Percentiles rank a stretch among this genome's conserved stretches.
phyloP scores from a whole-genome alignment of 2,888 invertebrate species.

The Meliscaeva auricollis region DNA sequence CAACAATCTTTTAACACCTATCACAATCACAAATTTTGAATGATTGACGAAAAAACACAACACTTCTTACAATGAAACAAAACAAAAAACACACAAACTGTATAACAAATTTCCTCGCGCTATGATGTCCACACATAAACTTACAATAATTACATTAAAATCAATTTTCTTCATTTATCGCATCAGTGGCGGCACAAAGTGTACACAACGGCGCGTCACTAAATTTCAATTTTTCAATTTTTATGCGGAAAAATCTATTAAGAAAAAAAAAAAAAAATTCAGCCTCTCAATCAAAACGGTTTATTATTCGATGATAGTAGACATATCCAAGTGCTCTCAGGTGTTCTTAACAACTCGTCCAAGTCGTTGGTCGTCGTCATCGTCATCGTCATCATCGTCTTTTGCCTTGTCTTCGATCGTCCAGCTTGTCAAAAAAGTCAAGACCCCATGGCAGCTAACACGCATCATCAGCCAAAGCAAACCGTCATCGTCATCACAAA shows the following conservation, averaged over 20 bases:
- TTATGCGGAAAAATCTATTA: slow-evolving; percentile 44
- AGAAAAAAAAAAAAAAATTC: slow-evolving; percentile 11
- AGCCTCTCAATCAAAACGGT: slow-evolving; percentile 67
- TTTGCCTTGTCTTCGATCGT: slow-evolving; percentile 12
- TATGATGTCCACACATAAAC: neutral
- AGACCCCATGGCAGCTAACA: slow-evolving; percentile 61
- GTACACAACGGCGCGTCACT: neutral
- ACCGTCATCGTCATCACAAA: slow-evolving; percentile 51
- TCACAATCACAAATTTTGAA: no score
- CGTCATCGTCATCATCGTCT: neutral
- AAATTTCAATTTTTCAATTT: slow-evolving; percentile 20
- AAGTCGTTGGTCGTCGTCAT: neutral
- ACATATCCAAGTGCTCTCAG: slow-evolving; percentile 39
- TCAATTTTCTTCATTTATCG: slow-evolving; percentile 23
- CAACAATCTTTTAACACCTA: no score
- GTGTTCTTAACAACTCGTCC: slow-evolving; percentile 46
- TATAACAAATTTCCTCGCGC: slow-evolving; percentile 1
- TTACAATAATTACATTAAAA: slow-evolving; percentile 28
- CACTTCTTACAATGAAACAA: no score
- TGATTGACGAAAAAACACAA: neutral
- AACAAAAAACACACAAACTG: neutral
- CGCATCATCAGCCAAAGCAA: slow-evolving; percentile 61
- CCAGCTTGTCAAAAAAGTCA: slow-evolving; percentile 45
- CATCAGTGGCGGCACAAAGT: neutral
- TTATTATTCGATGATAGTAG: slow-evolving; percentile 16